These are phyloP conservation scores for Alsophila aescularia DNA, from an alignment of 2,888 invertebrate species.

Conservation along the genomic window DNA sequence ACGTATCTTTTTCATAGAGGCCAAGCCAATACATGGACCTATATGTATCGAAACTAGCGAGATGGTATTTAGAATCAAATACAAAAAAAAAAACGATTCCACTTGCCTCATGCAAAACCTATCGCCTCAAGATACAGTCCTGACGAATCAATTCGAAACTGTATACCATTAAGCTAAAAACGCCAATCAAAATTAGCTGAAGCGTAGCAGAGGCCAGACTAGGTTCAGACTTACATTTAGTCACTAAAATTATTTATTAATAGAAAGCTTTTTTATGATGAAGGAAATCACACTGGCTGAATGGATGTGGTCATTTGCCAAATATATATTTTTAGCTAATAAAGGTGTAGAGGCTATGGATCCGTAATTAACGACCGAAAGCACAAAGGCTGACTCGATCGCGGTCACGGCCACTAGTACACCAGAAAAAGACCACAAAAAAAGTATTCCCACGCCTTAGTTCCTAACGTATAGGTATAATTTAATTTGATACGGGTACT, in stretches of 20 bases:
- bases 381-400: conserved; percentile 41
- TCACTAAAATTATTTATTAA: conserved; percentile 22
- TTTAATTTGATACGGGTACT: conserved; percentile 69
- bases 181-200: conserved; percentile 48
- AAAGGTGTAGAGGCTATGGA: conserved; percentile 22
- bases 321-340: conserved; percentile 7
- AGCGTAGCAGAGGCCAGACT: conserved; percentile 36
- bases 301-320: conserved; percentile 6
- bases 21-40: too few species aligned
- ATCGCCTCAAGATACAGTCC: conserved; percentile 20
- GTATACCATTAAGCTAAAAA: conserved; percentile 49
- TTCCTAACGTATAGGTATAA: conserved; percentile 67
- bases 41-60: too few species aligned
- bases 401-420: conserved; percentile 52
- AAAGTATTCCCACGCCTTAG: conserved; percentile 65
- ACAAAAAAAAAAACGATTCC: not conserved
- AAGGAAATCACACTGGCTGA: not conserved
- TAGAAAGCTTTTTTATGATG: conserved; percentile 15
- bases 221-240: conserved; percentile 19
- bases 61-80: too few species aligned
- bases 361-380: conserved; percentile 28
- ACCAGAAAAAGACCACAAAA: conserved; percentile 46
- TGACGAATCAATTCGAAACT: conserved; percentile 46
- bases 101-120: conserved; percentile 15
- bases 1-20: too few species aligned